Conservation (phyloP, 2,888 invertebrate species). For the Diaperis boleti region DNA sequence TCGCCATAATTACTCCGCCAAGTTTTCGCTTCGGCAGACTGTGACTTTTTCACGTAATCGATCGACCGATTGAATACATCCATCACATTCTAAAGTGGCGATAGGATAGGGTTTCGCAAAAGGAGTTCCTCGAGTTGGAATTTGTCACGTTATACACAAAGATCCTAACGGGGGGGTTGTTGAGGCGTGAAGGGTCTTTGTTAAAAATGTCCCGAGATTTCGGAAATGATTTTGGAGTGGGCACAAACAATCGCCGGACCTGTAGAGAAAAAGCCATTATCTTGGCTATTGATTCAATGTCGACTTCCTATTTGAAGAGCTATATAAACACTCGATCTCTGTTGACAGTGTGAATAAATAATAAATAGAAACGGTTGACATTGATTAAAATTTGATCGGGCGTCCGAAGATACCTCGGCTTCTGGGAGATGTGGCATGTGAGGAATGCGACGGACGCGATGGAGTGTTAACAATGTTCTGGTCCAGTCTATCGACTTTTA, state of each 20-base stretch:
- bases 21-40: neutral
- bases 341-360: constrained; percentile 27
- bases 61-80: constrained; percentile 20
- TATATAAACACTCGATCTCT: constrained; percentile 17
- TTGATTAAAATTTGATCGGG: constrained; percentile 23
- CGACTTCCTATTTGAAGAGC: constrained; percentile 27
- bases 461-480: constrained; percentile 34
- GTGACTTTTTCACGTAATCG: constrained; percentile 19
- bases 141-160: constrained; percentile 24
- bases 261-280: constrained; percentile 21
- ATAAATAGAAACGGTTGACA: constrained; percentile 9
- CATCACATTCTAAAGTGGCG: constrained; percentile 25
- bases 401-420: constrained; percentile 4
- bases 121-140: constrained; percentile 11
- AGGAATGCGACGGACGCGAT: constrained; percentile 22
- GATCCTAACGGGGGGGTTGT: neutral
- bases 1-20: neutral
- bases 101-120: constrained; percentile 23
- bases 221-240: neutral
- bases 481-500: constrained; percentile 36
- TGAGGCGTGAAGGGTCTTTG: neutral
- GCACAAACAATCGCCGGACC: neutral
- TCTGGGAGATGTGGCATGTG: constrained; percentile 11
- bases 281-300: constrained; percentile 32
- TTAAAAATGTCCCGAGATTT: neutral